Evolutionary conservation across 2,797 vertebrate species (phyloP), one percentile per base, ranked within the genome.

Genomic region (Trematomus bernacchii): DNA sequence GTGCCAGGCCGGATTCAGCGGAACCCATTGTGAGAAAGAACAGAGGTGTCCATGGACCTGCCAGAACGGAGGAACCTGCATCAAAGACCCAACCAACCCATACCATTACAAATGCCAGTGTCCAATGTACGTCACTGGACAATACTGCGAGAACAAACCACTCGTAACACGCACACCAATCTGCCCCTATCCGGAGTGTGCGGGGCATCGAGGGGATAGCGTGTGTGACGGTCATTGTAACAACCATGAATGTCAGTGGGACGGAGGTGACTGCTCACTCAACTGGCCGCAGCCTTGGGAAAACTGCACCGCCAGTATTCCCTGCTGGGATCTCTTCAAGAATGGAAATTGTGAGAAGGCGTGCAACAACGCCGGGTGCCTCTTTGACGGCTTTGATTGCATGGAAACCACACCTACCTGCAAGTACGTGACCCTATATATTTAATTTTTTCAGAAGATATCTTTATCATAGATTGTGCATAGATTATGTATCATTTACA

Each of bases 211-310:
- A 0, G 90, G 90, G 6, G 97, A 99, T 54, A 86, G 84, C 14
- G 85, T 97, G 66, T 99, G 97, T 3, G 97, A 99, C 11, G 88
- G 91, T 0, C 94, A 96, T 78, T 99, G 97, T 73, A 97, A 96
- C 92, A 97, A 93, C 51, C 90, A 95, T 0, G 96, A 96, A 7
- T 99, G 97, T 79, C 88, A 96, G 79, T 99, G 97, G 97, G 97
- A 99, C 0, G 96, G 96, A 13, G 97, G 97, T 0, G 97, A 99
- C 94, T 99, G 97, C 73, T 96, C 97, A 0, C 95, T 99, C 69
- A 95, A 91, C 68, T 89, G 94, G 95, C 72, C 84, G 57, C 71
- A 94, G 72, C 97, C 97, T 4, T 99, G 97, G 97, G 80, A 79
- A 63, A 96, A 97, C 91, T 99, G 97, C 85, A 87, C 88, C 0